Conservation (phyloP, 2,797 vertebrate genomes). For the Phylloscopus collybita region DNA sequence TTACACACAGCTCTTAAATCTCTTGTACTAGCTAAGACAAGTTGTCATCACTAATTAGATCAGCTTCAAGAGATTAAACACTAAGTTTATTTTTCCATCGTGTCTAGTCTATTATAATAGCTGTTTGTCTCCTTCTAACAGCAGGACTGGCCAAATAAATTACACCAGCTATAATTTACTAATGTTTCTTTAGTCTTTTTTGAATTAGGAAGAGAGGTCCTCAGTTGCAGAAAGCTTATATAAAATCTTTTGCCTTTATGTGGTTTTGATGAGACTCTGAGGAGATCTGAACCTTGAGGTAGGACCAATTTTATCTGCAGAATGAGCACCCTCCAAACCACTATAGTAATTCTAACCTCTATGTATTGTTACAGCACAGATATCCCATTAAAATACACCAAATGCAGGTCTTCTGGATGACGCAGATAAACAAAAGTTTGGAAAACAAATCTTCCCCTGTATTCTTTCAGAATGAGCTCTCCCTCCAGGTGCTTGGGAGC, state of each 20-base stretch:
- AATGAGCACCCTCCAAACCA: background rate
- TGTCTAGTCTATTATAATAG: background rate
- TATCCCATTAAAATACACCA: background rate
- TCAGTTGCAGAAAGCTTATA: background rate
- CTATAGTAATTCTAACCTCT: background rate
- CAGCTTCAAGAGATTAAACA: background rate
- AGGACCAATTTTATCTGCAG: background rate
- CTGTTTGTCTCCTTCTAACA: background rate
- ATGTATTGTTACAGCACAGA: background rate
- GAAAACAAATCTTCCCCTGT: background rate
- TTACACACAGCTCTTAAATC: background rate
- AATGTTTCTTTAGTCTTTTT: background rate
- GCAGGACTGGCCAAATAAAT: background rate
- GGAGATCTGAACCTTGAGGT: background rate
- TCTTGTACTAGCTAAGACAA: background rate
- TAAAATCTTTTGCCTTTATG: background rate
- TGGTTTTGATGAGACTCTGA: background rate
- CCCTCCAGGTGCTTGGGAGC: conserved; percentile 38
- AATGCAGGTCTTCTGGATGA: background rate
- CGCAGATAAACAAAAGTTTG: background rate
- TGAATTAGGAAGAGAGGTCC: background rate
- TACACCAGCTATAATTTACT: conserved; percentile 4
- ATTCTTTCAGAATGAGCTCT: background rate
- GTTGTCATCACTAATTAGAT: conserved; percentile 13
- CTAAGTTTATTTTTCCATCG: background rate